Percentiles rank a stretch among this genome's conserved stretches.
phyloP scores from a whole-genome alignment of 1,140 invertebrate species.

The Hylyphantes graminicola region DNA sequence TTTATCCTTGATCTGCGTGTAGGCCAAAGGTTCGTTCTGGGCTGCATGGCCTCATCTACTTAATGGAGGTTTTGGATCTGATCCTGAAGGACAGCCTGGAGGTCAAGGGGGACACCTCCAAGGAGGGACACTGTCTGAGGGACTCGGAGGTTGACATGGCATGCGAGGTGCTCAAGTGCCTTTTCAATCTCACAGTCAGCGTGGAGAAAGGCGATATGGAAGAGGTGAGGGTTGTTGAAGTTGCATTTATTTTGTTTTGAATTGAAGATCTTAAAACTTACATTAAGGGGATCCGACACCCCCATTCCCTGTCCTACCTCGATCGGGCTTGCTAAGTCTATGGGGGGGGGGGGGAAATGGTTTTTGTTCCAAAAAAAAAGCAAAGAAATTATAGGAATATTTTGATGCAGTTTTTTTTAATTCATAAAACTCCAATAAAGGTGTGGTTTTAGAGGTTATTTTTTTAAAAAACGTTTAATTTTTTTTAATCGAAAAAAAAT shows the following conservation, averaged over 20 bases:
- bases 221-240: slow-evolving; percentile 65
- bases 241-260: not conserved
- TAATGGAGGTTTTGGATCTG: slow-evolving; percentile 83
- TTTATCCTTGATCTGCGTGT: slow-evolving; percentile 22
- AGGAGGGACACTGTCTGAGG: slow-evolving; percentile 62
- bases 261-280: too few species aligned
- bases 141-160: slow-evolving; percentile 78
- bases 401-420: too few species aligned
- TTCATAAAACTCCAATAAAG: too few species aligned
- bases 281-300: too few species aligned
- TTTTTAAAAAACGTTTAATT: too few species aligned
- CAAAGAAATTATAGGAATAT: too few species aligned
- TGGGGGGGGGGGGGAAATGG: too few species aligned
- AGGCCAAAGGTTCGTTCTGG: slow-evolving; percentile 80
- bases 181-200: slow-evolving; percentile 86
- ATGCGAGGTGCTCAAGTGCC: slow-evolving; percentile 87
- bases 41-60: slow-evolving; percentile 81
- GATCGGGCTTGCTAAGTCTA: too few species aligned
- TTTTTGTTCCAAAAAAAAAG: too few species aligned
- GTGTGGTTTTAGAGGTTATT: too few species aligned
- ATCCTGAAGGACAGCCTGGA: slow-evolving; percentile 71
- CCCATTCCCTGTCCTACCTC: too few species aligned
- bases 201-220: slow-evolving; percentile 68
- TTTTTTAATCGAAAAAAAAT: too few species aligned
- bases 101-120: slow-evolving; percentile 65